Evolutionary conservation across 2,888 invertebrate genomes (phyloP).

Genomic region (Ochlodes sylvanus): DNA sequence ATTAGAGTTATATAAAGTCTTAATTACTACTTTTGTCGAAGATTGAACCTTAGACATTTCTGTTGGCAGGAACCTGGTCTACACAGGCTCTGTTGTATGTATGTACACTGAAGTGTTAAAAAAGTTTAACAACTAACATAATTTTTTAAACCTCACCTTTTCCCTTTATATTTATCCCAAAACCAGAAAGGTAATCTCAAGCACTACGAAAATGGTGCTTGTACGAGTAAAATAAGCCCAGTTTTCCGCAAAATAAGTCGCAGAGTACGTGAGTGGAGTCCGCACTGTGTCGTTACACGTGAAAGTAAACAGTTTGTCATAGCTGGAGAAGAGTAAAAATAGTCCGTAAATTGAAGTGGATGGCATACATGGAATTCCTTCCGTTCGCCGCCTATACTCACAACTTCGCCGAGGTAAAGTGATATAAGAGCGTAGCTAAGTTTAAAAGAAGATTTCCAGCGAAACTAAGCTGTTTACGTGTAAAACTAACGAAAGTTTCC

Average conservation of each 20-base stretch:
- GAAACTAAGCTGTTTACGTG: conserved; percentile 24
- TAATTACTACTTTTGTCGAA: no score
- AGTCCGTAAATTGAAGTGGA: conserved; percentile 36
- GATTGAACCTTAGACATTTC: no score
- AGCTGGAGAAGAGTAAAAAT: conserved; percentile 28
- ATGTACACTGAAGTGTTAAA: no score
- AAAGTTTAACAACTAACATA: neutral
- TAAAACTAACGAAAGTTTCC: conserved; percentile 24
- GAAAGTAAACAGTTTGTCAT: conserved; percentile 35
- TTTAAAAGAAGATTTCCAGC: conserved; percentile 27
- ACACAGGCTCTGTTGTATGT: no score
- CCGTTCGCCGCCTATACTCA: conserved; percentile 17
- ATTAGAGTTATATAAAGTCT: neutral
- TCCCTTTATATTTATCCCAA: neutral
- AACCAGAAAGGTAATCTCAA: neutral
- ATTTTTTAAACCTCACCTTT: neutral
- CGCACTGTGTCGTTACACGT: conserved; percentile 20
- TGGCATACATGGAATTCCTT: conserved; percentile 36
- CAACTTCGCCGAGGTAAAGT: conserved; percentile 18
- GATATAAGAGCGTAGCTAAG: conserved; percentile 27
- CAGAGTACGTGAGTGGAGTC: conserved; percentile 30
- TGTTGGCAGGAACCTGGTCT: no score
- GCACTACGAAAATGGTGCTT: conserved; percentile 16
- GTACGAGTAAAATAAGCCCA: conserved; percentile 30
- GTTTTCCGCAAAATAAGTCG: conserved; percentile 24